Conservation (phyloP, 2,888 invertebrate genomes). For the Tenthredo amoena region DNA sequence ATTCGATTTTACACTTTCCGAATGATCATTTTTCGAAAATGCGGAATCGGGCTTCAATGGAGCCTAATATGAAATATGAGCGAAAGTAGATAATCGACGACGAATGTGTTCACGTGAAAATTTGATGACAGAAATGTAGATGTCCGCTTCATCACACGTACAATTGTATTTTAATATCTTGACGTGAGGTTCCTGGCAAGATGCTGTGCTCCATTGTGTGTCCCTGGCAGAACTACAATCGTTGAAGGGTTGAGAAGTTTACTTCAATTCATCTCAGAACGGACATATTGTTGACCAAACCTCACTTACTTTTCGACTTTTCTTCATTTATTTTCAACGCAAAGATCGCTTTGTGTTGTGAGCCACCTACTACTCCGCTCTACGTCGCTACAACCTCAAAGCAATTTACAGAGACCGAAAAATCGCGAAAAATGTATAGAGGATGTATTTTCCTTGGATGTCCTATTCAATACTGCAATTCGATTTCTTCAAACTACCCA, state of each 20-base stretch:
- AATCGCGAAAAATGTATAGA: background rate
- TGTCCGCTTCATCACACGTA: background rate
- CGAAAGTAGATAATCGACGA: background rate
- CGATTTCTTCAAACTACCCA: conserved; percentile 9
- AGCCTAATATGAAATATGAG: background rate
- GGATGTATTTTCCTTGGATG: background rate
- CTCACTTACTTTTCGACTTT: background rate
- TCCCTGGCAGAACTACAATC: background rate
- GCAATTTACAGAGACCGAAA: background rate
- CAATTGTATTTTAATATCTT: conserved; percentile 5
- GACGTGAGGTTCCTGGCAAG: background rate
- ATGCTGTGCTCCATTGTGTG: conserved; percentile 17
- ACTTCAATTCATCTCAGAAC: conserved; percentile 6
- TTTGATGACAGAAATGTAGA: background rate
- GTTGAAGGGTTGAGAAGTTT: conserved; percentile 25
- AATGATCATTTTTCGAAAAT: background rate
- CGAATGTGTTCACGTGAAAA: background rate
- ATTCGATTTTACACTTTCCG: background rate
- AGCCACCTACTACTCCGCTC: background rate
- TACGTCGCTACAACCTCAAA: background rate
- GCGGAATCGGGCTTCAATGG: background rate
- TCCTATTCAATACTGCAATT: background rate
- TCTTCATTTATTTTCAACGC: conserved; percentile 11
- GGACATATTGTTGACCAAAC: background rate
- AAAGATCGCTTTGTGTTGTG: background rate